These are phyloP conservation scores for Lynx canadensis DNA, from an alignment of 2,113 vertebrate genomes.

Conservation along the genomic window DNA sequence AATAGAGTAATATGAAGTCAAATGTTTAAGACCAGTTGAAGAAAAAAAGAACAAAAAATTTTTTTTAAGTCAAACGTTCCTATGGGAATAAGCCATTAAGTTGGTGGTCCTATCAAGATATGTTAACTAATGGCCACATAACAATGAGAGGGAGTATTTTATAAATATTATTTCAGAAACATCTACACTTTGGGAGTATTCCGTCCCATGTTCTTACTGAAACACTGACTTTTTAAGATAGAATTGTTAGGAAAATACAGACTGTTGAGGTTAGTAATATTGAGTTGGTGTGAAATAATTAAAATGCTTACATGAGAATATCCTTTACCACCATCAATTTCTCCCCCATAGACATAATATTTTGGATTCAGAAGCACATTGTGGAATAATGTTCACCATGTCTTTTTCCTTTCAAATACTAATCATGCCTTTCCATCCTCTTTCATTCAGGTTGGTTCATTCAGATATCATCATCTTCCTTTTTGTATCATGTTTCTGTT, in stretches of 20 bases:
- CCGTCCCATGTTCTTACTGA: not conserved
- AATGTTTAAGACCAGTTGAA: slow-evolving; percentile 19
- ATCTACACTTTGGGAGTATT: not conserved
- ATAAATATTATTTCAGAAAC: not conserved
- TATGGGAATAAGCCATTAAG: slow-evolving; percentile 67
- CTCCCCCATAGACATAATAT: not conserved
- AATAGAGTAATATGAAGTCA: slow-evolving; percentile 61
- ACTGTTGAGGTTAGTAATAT: not conserved
- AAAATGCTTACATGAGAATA: not conserved
- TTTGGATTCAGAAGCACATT: not conserved
- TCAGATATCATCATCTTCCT: not conserved
- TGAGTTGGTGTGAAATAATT: not conserved
- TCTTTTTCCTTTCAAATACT: not conserved
- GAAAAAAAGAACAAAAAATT: slow-evolving; percentile 60
- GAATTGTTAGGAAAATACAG: not conserved
- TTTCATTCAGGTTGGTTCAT: not conserved
- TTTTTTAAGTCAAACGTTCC: slow-evolving; percentile 65
- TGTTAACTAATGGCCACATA: not conserved
- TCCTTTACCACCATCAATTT: not conserved
- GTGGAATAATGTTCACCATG: not conserved
- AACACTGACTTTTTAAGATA: not conserved
- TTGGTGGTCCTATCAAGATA: slow-evolving; percentile 74
- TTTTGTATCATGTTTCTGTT: not conserved
- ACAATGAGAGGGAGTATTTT: not conserved
- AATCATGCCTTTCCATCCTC: not conserved